A percentile compares a stretch with the other conserved stretches of the same genome.
phyloP scores from a whole-genome alignment of 2,113 vertebrate species.

The Clinocottus analis region DNA sequence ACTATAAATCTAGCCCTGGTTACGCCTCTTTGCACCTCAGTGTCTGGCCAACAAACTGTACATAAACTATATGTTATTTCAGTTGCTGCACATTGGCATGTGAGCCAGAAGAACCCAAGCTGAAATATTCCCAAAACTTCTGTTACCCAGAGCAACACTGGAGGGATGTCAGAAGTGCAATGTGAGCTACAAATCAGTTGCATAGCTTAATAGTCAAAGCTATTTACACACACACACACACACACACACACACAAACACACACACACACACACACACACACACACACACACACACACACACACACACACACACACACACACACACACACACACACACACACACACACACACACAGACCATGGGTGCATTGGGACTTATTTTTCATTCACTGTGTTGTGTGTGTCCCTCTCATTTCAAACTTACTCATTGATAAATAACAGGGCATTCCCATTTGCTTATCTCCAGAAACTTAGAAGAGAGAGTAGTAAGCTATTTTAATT shows the following conservation, averaged over 20 bases:
- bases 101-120: constrained; percentile 14
- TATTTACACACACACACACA: neutral
- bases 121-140: constrained; percentile 47
- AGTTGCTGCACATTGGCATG: constrained; percentile 30
- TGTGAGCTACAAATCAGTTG: constrained; percentile 24
- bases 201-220: neutral
- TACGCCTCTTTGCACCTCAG: constrained; percentile 55
- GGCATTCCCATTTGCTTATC: neutral
- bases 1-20: constrained; percentile 46
- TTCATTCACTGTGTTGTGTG: neutral
- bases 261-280: too few relatives aligned
- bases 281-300: too few relatives aligned
- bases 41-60: constrained; percentile 49
- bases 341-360: too few relatives aligned
- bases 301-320: too few relatives aligned
- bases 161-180: neutral
- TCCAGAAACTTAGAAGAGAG: neutral
- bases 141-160: constrained; percentile 27
- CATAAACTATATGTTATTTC: constrained; percentile 36
- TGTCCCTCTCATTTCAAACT: neutral
- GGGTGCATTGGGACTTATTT: neutral
- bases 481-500: neutral
- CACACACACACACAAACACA: too few relatives aligned
- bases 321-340: neutral
- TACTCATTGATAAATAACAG: neutral